Conservation (phyloP, 2,113 vertebrate species). For the Tautogolabrus adspersus region DNA sequence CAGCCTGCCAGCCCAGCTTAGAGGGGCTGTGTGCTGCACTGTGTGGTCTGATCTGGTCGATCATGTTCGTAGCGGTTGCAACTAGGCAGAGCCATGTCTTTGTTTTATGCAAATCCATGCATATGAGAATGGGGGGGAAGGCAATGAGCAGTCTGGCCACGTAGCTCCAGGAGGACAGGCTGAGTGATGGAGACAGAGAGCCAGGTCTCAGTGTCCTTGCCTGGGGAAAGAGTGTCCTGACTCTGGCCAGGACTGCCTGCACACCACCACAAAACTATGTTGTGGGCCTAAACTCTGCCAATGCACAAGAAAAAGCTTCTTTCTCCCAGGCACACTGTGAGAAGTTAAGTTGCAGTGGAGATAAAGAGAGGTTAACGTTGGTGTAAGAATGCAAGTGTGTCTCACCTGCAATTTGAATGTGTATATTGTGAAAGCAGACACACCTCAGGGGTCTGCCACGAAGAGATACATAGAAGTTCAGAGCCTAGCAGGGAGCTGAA, state of each 20-base stretch:
- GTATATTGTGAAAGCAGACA: slow-evolving; percentile 37
- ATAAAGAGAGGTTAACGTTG: slow-evolving; percentile 45
- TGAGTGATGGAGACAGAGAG: slow-evolving; percentile 80
- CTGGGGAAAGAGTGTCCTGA: slow-evolving; percentile 77
- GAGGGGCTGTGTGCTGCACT: slow-evolving; percentile 40
- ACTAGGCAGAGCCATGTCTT: slow-evolving; percentile 66
- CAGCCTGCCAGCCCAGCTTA: slow-evolving; percentile 69
- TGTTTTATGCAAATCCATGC: slow-evolving; percentile 82
- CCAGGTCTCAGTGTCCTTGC: slow-evolving; percentile 79
- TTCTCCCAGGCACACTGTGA: slow-evolving; percentile 5
- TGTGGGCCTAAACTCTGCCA: background rate
- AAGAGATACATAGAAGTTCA: slow-evolving; percentile 63
- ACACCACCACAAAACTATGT: slow-evolving; percentile 55
- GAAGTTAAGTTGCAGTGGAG: slow-evolving; percentile 23
- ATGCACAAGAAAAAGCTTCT: background rate
- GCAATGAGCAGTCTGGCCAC: slow-evolving; percentile 80
- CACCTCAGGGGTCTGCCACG: slow-evolving; percentile 49
- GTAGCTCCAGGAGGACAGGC: slow-evolving; percentile 80
- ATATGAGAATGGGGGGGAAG: slow-evolving; percentile 57
- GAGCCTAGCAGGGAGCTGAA: slow-evolving; percentile 64
- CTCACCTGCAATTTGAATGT: slow-evolving; percentile 36
- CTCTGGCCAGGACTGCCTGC: slow-evolving; percentile 54
- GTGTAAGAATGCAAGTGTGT: slow-evolving; percentile 26
- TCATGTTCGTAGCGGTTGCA: slow-evolving; percentile 43
- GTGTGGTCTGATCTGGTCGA: slow-evolving; percentile 52